phyloP scores from a whole-genome alignment of 2,113 vertebrate genomes.

The Mionectes macconnelli region DNA sequence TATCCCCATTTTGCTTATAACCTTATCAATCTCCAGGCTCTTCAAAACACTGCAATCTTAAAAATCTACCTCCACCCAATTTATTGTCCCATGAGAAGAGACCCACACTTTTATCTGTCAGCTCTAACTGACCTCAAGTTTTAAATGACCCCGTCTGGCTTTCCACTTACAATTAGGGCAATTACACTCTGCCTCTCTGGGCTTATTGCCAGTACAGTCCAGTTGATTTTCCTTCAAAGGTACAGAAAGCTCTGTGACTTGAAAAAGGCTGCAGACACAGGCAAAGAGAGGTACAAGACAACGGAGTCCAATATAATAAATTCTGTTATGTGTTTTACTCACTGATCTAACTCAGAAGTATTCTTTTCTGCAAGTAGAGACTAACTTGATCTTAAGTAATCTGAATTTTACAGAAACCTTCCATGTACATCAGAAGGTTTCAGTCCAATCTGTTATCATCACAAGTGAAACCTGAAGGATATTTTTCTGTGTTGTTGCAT shows the following conservation, averaged over 20 bases:
- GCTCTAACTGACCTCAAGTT: not conserved
- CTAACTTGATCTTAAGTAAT: not conserved
- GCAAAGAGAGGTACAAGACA: not conserved
- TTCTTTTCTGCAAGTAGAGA: not conserved
- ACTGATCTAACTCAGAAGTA: not conserved
- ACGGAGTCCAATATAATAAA: not conserved
- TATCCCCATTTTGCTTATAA: not conserved
- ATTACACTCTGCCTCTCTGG: not conserved
- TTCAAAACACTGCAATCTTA: not conserved
- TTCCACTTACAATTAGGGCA: not conserved
- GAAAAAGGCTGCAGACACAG: not conserved
- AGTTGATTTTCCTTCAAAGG: not conserved
- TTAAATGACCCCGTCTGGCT: not conserved
- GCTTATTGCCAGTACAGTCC: not conserved
- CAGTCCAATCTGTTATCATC: not conserved
- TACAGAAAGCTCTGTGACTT: not conserved
- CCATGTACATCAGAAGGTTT: not conserved
- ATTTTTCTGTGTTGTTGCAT: not conserved
- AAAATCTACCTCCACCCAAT: not conserved
- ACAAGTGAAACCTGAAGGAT: not conserved
- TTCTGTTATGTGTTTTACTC: fast-evolving
- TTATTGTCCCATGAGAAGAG: not conserved
- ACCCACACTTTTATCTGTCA: not conserved
- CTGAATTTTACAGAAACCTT: not conserved
- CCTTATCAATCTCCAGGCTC: not conserved